Evolutionary conservation across 1,140 invertebrate genomes (phyloP).

Genomic region (Theocolax elegans): DNA sequence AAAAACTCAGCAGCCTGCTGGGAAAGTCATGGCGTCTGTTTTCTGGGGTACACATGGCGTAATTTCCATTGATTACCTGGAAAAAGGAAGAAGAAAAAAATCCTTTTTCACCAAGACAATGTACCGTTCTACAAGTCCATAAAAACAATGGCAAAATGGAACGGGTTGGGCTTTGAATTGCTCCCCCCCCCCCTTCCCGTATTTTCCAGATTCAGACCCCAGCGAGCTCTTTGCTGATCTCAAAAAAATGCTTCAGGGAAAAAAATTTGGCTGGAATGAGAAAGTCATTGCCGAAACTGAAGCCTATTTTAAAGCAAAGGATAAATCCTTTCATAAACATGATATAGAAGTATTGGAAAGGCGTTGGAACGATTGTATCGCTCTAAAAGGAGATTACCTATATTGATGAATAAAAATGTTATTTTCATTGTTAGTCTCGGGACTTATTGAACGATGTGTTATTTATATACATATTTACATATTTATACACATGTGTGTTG

Average conservation of each 20-base stretch:
- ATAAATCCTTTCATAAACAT: constrained; percentile 51
- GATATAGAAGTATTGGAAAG: background rate
- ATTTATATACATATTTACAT: too few relatives aligned
- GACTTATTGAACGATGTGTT: too few relatives aligned
- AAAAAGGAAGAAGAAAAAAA: constrained; percentile 55
- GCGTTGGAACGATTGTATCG: background rate
- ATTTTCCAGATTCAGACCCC: constrained; percentile 62
- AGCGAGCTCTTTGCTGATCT: constrained; percentile 52
- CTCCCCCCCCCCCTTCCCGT: constrained; percentile 64
- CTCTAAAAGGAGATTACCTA: background rate
- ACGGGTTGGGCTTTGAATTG: constrained; percentile 60
- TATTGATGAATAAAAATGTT: too few relatives aligned
- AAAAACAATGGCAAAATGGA: constrained; percentile 47
- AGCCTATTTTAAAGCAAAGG: constrained; percentile 49
- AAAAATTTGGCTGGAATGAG: background rate
- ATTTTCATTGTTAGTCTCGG: too few relatives aligned
- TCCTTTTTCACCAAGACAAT: constrained; percentile 59
- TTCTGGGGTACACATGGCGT: constrained; percentile 52
- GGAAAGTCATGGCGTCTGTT: constrained; percentile 39
- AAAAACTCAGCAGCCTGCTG: constrained; percentile 32
- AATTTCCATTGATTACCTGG: constrained; percentile 65
- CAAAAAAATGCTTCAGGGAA: background rate
- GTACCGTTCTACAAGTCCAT: constrained; percentile 43
- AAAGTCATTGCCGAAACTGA: constrained; percentile 47
- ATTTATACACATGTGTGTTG: too few relatives aligned